phyloP scores from a whole-genome alignment of 2,797 vertebrate genomes.

The Microctenopoma lineatum region DNA sequence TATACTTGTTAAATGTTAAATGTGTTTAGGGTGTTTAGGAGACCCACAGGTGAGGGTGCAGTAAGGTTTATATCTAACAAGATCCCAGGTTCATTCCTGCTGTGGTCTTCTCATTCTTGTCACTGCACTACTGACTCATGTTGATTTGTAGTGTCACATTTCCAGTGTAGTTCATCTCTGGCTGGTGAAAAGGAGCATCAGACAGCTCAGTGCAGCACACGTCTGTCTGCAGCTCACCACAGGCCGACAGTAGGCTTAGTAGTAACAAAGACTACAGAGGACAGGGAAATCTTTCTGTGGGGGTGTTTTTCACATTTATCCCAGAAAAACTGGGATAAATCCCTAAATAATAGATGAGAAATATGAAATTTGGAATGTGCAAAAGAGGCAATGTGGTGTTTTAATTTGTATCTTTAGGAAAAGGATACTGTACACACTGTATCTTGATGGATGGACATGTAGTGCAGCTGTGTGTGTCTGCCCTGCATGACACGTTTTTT shows the following conservation, averaged over 20 bases:
- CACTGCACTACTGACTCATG: slow-evolving; percentile 22
- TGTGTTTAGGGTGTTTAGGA: no score
- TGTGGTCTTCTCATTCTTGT: slow-evolving; percentile 20
- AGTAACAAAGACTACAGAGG: not conserved
- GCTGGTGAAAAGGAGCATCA: slow-evolving; percentile 33
- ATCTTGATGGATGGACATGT: not conserved
- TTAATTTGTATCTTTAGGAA: slow-evolving; percentile 6
- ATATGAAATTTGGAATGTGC: slow-evolving; percentile 1
- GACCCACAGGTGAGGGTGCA: slow-evolving; percentile 5
- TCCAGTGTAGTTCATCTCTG: slow-evolving; percentile 18
- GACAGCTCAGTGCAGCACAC: slow-evolving; percentile 25
- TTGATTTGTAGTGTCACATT: slow-evolving; percentile 13
- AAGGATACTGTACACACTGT: not conserved
- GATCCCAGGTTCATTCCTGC: slow-evolving; percentile 9
- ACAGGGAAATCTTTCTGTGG: not conserved
- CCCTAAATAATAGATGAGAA: not conserved
- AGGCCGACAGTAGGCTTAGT: slow-evolving; percentile 10
- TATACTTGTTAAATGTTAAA: no score
- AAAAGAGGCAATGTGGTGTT: not conserved
- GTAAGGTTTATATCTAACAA: slow-evolving; percentile 1
- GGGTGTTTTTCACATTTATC: not conserved
- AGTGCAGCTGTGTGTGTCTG: slow-evolving; percentile 7
- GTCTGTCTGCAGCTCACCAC: slow-evolving; percentile 15
- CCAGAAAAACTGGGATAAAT: slow-evolving; percentile 2
- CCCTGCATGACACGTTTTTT: slow-evolving; percentile 19